Conservation (phyloP, 1,140 invertebrate genomes). For the Megathymus violae region DNA sequence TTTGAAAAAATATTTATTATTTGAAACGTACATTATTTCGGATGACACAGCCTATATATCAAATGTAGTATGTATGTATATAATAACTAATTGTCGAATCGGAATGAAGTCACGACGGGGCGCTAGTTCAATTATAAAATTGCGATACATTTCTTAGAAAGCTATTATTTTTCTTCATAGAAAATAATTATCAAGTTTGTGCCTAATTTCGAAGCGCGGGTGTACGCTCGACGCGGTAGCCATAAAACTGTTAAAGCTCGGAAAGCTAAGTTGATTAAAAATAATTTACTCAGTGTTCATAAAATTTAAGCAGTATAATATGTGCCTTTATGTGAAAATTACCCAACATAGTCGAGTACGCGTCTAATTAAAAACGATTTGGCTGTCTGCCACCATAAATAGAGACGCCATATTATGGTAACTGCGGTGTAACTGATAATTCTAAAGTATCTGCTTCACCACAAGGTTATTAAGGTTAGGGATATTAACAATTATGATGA, state of each 20-base stretch:
- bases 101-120: too few relatives aligned
- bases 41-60: too few relatives aligned
- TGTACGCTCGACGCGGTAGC: not conserved
- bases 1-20: too few relatives aligned
- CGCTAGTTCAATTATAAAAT: too few relatives aligned
- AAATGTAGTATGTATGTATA: too few relatives aligned
- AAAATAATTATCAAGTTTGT: slow-evolving; percentile 1
- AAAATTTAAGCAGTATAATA: slow-evolving; percentile 29
- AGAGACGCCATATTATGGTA: slow-evolving; percentile 21
- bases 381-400: slow-evolving; percentile 32
- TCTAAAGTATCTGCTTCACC: slow-evolving; percentile 6
- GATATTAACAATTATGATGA: too few relatives aligned
- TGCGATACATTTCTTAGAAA: not conserved
- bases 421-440: slow-evolving; percentile 6
- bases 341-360: slow-evolving; percentile 24
- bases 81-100: too few relatives aligned
- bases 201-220: slow-evolving; percentile 9
- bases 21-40: too few relatives aligned
- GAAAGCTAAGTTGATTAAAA: slow-evolving; percentile 17
- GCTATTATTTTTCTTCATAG: not conserved
- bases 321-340: slow-evolving; percentile 24
- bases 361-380: slow-evolving; percentile 35
- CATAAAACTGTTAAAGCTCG: slow-evolving; percentile 17
- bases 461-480: too few relatives aligned
- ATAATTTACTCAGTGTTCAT: slow-evolving; percentile 12